phyloP scores from a whole-genome alignment of 2,888 invertebrate genomes.

The Orchesella flavescens region DNA sequence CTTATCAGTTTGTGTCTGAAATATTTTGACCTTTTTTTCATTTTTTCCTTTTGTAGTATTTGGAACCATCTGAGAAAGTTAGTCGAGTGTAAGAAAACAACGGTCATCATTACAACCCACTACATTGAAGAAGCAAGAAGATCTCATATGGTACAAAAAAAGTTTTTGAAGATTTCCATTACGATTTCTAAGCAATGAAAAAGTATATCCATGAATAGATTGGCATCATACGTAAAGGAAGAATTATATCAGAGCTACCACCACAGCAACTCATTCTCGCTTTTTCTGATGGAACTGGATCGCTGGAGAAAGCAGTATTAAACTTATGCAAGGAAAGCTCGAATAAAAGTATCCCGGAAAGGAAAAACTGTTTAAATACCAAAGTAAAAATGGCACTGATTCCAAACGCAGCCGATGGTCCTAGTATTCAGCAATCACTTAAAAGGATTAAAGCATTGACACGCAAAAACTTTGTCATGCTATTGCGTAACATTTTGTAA shows the following conservation, averaged over 20 bases:
- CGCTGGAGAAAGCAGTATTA: background rate
- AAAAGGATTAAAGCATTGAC: too few species aligned
- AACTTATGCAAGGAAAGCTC: background rate
- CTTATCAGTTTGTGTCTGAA: too few species aligned
- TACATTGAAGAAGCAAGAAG: constrained; percentile 64
- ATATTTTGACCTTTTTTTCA: too few species aligned
- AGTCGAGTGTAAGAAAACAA: constrained; percentile 37
- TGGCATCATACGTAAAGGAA: constrained; percentile 3
- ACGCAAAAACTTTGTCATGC: too few species aligned
- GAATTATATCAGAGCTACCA: background rate
- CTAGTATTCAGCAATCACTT: too few species aligned
- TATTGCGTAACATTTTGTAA: too few species aligned
- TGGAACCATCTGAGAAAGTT: constrained; percentile 62
- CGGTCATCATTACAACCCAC: constrained; percentile 68
- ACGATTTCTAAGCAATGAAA: background rate
- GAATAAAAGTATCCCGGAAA: too few species aligned
- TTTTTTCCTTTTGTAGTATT: constrained; percentile 40
- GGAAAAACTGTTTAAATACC: too few species aligned
- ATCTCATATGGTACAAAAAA: constrained; percentile 32
- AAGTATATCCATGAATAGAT: background rate
- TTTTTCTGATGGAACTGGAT: background rate
- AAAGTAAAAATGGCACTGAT: too few species aligned
- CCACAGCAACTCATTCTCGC: background rate
- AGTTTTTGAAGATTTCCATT: too few species aligned
- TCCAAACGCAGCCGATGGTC: too few species aligned